phyloP scores from a whole-genome alignment of 2,888 invertebrate species.

The Ischnus inquisitorius region DNA sequence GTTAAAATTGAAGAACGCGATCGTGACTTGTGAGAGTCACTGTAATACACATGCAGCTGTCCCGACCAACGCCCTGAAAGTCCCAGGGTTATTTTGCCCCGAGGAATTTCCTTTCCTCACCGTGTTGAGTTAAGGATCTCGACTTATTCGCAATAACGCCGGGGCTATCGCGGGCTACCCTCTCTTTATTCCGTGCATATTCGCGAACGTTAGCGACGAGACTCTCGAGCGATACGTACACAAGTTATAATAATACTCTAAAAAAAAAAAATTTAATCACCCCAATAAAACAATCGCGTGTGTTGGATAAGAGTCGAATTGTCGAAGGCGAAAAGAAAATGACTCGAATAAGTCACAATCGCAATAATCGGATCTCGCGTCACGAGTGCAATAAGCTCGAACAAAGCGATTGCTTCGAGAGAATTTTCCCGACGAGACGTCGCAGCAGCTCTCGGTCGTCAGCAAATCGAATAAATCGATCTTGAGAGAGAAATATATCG shows the following conservation, averaged over 20 bases:
- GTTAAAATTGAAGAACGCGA: conserved; percentile 7
- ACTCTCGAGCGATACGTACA: neutral
- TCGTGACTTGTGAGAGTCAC: neutral
- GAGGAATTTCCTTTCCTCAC: neutral
- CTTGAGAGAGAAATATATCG: neutral
- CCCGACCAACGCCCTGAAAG: neutral
- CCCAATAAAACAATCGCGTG: no score
- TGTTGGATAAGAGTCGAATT: no score
- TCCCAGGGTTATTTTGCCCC: neutral
- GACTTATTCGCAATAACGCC: neutral
- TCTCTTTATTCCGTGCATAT: neutral
- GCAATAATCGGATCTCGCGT: no score
- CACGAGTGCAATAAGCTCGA: no score
- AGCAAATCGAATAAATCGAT: conserved; percentile 7
- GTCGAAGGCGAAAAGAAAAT: no score
- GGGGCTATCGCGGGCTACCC: neutral
- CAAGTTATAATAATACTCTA: no score
- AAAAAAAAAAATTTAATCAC: no score
- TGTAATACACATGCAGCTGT: neutral
- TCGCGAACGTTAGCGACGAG: no score
- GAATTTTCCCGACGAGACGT: neutral
- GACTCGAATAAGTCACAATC: no score
- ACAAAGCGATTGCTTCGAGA: neutral
- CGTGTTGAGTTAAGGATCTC: neutral
- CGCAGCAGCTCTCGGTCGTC: neutral